Conservation (phyloP, 1,140 invertebrate genomes). For the Mya arenaria region DNA sequence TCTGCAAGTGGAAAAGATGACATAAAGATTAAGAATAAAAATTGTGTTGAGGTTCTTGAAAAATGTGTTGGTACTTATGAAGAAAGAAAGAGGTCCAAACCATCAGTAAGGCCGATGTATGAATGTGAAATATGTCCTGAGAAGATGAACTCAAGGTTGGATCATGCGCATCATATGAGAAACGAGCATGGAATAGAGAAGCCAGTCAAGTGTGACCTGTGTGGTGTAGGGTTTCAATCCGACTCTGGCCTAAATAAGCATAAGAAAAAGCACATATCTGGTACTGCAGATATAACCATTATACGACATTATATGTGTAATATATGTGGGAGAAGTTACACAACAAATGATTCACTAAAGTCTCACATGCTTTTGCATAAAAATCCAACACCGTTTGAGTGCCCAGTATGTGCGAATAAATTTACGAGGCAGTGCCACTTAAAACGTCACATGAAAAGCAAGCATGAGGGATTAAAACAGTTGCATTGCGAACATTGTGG, state of each 20-base stretch:
- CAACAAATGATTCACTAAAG: neutral
- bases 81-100: too few species aligned
- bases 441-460: neutral
- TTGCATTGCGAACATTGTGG: neutral
- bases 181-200: too few species aligned
- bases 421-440: neutral
- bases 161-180: too few species aligned
- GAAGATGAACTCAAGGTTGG: too few species aligned
- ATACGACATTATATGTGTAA: neutral
- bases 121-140: too few species aligned
- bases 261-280: neutral
- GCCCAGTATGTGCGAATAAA: neutral
- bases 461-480: neutral
- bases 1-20: too few species aligned
- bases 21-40: too few species aligned
- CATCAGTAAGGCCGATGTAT: too few species aligned
- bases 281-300: neutral
- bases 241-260: neutral
- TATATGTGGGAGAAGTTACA: neutral
- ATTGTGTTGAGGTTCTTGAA: too few species aligned
- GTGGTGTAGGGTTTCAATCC: neutral
- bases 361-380: neutral
- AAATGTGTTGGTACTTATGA: too few species aligned
- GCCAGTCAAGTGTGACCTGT: neutral
- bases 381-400: neutral